Evolutionary conservation across 2,797 vertebrate species (phyloP), one percentile per base, ranked within the genome.

Genomic region (Allobates femoralis): DNA sequence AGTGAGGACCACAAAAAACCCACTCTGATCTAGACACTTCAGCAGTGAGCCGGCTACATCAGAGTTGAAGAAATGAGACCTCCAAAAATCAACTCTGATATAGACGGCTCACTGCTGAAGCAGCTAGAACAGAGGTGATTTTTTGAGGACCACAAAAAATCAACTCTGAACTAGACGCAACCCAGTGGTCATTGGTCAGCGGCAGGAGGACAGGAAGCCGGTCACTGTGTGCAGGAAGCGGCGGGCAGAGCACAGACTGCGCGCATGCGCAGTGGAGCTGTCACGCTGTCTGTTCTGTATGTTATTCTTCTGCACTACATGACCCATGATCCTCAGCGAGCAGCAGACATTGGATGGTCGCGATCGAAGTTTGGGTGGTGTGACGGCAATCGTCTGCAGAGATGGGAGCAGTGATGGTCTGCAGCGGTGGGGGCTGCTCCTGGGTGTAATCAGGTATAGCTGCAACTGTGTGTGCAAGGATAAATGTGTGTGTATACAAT

Each of bases 251-350:
- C 66, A 2, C 28, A 14, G 19, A 2, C 30, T 34, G 6, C 32
- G 30, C 67, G 67, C 67, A 71, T n/a, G 67, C 67, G 67, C 67
- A 15, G 3, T 6, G 41, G 1, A 4, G 12, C 1, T 0, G 0
- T 8, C 5, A 15, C 14, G 2, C 21, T 5, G 37, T 14, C 12
- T 32, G 32, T n/a, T 1, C 37, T 15, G 21, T 23, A 4, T 46
- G 21, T 3, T 5, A 15, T 26, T 41, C 37, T 50, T 41, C 41
- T 26, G 71, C 71, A 74, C 71, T 74, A 74, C 71, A 74, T 74
- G 71, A 74, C 71, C 71, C 71, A 74, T 74, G 71, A 74, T 74
- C 71, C 71, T 74, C 71, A n/a, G 71, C 71, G 71, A 74, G 71
- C 37, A 50, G 71, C 71, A 50, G 71, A 21, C 23, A 19, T n/a